Conservation (phyloP, 2,888 invertebrate species). For the Nomada hirtipes region DNA sequence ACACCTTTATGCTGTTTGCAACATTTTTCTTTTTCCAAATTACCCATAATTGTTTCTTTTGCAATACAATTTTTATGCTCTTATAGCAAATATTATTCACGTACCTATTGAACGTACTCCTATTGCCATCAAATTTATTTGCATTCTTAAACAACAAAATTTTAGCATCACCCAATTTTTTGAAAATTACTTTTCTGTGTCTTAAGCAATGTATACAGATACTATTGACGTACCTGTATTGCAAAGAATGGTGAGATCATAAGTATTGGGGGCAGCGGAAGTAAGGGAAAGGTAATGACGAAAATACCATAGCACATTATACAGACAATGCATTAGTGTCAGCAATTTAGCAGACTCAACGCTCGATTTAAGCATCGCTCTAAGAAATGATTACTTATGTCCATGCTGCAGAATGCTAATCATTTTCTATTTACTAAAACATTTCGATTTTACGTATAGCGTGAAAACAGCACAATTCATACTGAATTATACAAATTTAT, state of each 20-base stretch:
- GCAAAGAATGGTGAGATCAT: neutral
- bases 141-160: no score
- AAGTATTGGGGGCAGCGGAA: slow-evolving; percentile 43
- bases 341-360: slow-evolving; percentile 25
- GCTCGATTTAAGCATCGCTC: slow-evolving; percentile 14
- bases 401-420: neutral
- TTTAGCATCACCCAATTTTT: no score
- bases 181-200: no score
- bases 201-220: neutral
- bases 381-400: neutral
- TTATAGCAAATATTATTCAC: no score
- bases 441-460: neutral
- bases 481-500: neutral
- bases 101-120: no score
- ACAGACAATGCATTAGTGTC: slow-evolving; percentile 25
- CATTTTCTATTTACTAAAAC: neutral
- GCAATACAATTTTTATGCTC: no score
- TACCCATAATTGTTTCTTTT: no score
- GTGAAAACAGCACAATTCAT: neutral
- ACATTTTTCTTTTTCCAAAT: no score
- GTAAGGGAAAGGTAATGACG: slow-evolving; percentile 44
- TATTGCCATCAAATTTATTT: no score
- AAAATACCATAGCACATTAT: slow-evolving; percentile 32
- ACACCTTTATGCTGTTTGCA: no score
- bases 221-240: neutral